These are phyloP conservation scores for Asarcornis scutulata DNA, from an alignment of 2,113 vertebrate genomes.

Conservation along the genomic window DNA sequence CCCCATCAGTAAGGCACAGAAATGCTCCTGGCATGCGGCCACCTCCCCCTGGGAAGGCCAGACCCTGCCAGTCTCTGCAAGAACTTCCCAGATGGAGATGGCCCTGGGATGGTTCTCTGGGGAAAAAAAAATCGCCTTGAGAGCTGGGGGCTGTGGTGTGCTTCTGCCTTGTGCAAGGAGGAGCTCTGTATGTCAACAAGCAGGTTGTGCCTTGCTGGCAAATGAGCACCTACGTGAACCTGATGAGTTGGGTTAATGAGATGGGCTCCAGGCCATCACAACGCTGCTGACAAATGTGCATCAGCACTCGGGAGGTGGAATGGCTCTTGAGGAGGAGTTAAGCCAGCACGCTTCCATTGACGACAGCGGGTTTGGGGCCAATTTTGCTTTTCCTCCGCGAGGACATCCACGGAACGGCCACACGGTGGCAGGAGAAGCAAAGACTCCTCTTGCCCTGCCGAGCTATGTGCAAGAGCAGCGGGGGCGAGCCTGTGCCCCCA, in stretches of 20 bases:
- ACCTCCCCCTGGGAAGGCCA: accelerated
- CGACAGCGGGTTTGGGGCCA: accelerated
- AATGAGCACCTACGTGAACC: not conserved
- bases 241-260: not conserved
- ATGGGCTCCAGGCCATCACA: not conserved
- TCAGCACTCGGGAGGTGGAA: not conserved
- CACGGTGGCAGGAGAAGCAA: conserved; percentile 58
- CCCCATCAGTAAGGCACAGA: accelerated
- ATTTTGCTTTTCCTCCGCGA: accelerated
- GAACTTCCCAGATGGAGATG: not conserved
- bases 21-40: accelerated
- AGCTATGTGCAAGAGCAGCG: too few relatives aligned
- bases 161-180: accelerated
- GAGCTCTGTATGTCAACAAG: not conserved
- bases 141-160: accelerated
- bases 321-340: not conserved
- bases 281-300: not conserved
- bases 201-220: not conserved
- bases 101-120: not conserved
- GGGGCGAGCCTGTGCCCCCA: too few relatives aligned
- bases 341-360: not conserved
- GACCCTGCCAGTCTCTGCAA: not conserved
- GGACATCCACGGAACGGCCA: not conserved
- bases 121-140: accelerated
- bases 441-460: not conserved